Base-by-base conservation (phyloP, 2,888 invertebrate species). In the Apodemia zela region DNA sequence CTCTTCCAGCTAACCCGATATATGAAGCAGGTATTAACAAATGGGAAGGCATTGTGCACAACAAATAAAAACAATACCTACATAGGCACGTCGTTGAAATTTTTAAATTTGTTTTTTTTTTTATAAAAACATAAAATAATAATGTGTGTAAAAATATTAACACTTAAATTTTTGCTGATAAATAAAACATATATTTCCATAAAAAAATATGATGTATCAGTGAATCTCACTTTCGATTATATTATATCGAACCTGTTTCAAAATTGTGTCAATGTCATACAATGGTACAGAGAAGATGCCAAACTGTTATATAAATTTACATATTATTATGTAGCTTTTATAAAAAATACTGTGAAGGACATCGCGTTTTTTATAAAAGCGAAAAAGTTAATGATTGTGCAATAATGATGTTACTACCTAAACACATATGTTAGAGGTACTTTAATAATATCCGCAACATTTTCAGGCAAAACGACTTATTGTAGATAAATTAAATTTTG, bases 231-330 rank as follows among this genome's bases (percentile, higher is more conserved):
- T 85, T 85, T 84, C 85, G 78, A 80, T 79, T 77, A 78, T 73
- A 66, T 72, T 71, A 17, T 58, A 18, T 68, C 67, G 75, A 82
- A 87, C 85, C 79, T 77, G 85, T 85, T 85, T 78, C 69, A 72
- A 70, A 74, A 80, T 82, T 84, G 85, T 84, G 86, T 85, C 86
- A 87, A 85, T 85, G 87, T 82, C 84, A 82, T 78, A 74, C 76
- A 77, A 79, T 83, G 79, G 78, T 81, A 77, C 71, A 80, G 79
- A 79, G 80, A 85, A 75, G 78, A 80, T 76, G 71, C 75, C 63
- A 72, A 69, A 71, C 68, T 65, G 66, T 71, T 70, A 68, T 71
- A 63, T 66, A 68, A 29, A 67, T 74, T 74, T 71, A 66, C 72
- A 71, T 72, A 72, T 42, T 42, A n/a, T 42, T 42, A 42, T 69